Evolutionary conservation across 2,113 vertebrate species (phyloP).

Genomic region (Trinectes maculatus): DNA sequence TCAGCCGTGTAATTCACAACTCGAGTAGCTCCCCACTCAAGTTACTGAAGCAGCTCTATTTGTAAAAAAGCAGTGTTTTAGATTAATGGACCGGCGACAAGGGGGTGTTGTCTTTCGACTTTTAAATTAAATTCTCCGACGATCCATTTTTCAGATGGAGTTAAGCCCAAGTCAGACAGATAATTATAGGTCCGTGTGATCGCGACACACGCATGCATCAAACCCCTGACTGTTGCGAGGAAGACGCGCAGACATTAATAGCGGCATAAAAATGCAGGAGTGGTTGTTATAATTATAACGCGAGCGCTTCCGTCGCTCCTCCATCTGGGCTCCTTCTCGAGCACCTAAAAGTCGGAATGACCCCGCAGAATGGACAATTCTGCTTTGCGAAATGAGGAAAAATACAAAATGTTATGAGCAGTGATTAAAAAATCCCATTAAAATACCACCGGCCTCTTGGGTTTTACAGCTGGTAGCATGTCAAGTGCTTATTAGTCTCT

Average conservation of each 20-base stretch:
- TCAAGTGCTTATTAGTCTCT: conserved; percentile 10
- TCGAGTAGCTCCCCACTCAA: conserved; percentile 49
- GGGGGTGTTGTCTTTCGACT: conserved; percentile 51
- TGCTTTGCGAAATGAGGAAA: conserved; percentile 53
- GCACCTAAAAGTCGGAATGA: conserved; percentile 25
- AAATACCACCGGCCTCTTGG: conserved; percentile 24
- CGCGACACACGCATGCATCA: conserved; percentile 61
- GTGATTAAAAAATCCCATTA: conserved; percentile 54
- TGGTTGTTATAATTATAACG: conserved; percentile 55
- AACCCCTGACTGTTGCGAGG: conserved; percentile 45
- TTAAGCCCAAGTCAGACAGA: conserved; percentile 51
- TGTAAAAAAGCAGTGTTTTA: conserved; percentile 61
- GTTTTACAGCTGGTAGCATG: conserved; percentile 41
- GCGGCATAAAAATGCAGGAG: conserved; percentile 50
- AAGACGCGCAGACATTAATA: conserved; percentile 54
- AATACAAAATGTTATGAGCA: conserved; percentile 33
- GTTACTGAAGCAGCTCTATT: conserved; percentile 55
- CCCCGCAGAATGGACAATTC: conserved; percentile 34
- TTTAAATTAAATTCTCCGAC: conserved; percentile 70
- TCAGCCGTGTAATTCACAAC: conserved; percentile 64
- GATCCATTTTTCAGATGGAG: conserved; percentile 68
- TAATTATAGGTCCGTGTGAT: conserved; percentile 66
- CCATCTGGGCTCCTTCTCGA: conserved; percentile 43
- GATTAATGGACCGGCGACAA: conserved; percentile 67
- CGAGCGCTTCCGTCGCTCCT: conserved; percentile 45